Evolutionary conservation across 2,888 invertebrate genomes (phyloP).

Genomic region (Diaperis boleti): DNA sequence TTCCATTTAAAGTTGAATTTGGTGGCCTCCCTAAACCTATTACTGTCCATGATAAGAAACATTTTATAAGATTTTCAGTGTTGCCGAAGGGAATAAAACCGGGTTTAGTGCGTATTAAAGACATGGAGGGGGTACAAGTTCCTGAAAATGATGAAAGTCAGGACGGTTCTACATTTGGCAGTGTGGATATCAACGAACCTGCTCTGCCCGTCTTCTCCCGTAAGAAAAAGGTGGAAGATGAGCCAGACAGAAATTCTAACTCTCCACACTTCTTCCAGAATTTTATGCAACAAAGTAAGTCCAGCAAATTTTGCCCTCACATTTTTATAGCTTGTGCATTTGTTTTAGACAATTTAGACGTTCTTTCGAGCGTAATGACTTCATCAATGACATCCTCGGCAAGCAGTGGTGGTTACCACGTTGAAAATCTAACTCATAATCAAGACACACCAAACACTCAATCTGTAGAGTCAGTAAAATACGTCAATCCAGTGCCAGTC

Average conservation of each 20-base stretch:
- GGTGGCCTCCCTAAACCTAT: slow-evolving; percentile 88
- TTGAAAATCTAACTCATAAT: slow-evolving; percentile 61
- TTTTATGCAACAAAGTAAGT: slow-evolving; percentile 62
- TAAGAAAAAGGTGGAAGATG: slow-evolving; percentile 43
- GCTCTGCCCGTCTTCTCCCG: slow-evolving; percentile 54
- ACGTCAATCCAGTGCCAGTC: slow-evolving; percentile 25
- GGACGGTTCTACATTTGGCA: slow-evolving; percentile 40
- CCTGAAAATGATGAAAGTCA: slow-evolving; percentile 53
- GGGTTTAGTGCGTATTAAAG: slow-evolving; percentile 77
- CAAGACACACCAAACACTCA: slow-evolving; percentile 49
- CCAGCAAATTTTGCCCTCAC: not conserved
- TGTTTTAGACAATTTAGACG: slow-evolving; percentile 70
- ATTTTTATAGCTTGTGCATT: too few species aligned
- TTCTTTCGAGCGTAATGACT: slow-evolving; percentile 76
- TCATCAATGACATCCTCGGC: slow-evolving; percentile 69
- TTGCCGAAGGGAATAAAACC: slow-evolving; percentile 80
- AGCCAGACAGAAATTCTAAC: slow-evolving; percentile 54
- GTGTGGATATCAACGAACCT: slow-evolving; percentile 55
- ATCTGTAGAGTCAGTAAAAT: slow-evolving; percentile 18
- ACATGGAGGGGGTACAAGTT: slow-evolving; percentile 75
- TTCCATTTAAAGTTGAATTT: slow-evolving; percentile 83
- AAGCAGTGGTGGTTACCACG: slow-evolving; percentile 70
- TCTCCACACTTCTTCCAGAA: slow-evolving; percentile 61
- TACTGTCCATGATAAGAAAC: slow-evolving; percentile 78
- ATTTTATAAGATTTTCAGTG: slow-evolving; percentile 84